These are phyloP conservation scores for Drosophila parabipectinata DNA, from an alignment of 1,140 invertebrate species.

Conservation along the genomic window DNA sequence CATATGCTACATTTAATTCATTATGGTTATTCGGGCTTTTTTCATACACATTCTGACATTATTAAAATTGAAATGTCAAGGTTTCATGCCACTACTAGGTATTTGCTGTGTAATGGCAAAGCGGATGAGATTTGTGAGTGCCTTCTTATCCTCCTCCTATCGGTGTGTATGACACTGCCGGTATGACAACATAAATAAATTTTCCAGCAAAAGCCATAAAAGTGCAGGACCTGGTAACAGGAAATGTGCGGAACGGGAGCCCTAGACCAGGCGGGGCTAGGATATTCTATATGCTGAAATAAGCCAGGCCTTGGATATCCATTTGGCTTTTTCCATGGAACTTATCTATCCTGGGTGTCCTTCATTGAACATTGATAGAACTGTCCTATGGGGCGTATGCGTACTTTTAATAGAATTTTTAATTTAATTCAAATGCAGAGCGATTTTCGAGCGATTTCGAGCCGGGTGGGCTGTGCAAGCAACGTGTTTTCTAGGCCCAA, in stretches of 20 bases:
- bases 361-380: conserved; percentile 38
- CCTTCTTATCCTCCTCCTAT: neutral
- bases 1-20: conserved; percentile 45
- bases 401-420: conserved; percentile 50
- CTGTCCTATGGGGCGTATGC: conserved; percentile 35
- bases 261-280: neutral
- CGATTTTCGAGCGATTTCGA: conserved; percentile 3
- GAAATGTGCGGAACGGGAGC: conserved; percentile 10
- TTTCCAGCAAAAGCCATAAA: conserved; percentile 38
- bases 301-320: conserved; percentile 8
- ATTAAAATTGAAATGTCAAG: conserved; percentile 61
- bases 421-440: conserved; percentile 19
- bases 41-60: conserved; percentile 49
- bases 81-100: neutral
- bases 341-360: conserved; percentile 11
- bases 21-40: conserved; percentile 34
- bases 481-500: conserved; percentile 1
- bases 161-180: neutral
- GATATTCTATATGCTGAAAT: conserved; percentile 2
- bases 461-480: neutral
- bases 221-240: conserved; percentile 30
- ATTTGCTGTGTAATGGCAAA: conserved; percentile 29
- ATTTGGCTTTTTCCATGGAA: neutral
- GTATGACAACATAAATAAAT: conserved; percentile 42
- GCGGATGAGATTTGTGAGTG: conserved; percentile 38